phyloP scores from a whole-genome alignment of 2,797 vertebrate species.

The Spea hammondii region DNA sequence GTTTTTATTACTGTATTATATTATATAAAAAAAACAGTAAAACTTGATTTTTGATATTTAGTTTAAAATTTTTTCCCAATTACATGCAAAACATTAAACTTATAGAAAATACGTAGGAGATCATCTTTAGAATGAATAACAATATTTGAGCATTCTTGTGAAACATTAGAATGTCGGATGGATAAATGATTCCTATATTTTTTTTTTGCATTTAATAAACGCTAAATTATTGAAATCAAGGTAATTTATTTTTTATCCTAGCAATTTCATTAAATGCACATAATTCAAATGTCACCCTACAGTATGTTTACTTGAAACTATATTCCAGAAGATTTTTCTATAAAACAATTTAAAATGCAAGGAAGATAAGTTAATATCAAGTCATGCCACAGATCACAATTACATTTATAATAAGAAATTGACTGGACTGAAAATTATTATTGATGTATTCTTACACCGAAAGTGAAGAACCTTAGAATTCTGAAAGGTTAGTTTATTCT shows the following conservation, averaged over 20 bases:
- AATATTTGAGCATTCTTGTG: background rate
- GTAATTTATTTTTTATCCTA: conserved; percentile 32
- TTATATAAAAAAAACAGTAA: too few relatives aligned
- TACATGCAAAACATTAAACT: too few relatives aligned
- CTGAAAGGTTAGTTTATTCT: conserved; percentile 56
- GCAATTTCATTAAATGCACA: conserved; percentile 31
- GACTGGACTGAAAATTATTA: conserved; percentile 61
- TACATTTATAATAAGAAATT: conserved; percentile 55
- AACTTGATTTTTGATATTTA: too few relatives aligned
- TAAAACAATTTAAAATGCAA: conserved; percentile 40
- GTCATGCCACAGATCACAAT: conserved; percentile 53
- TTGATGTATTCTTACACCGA: conserved; percentile 58
- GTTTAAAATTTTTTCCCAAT: too few relatives aligned
- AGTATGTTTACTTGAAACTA: conserved; percentile 45
- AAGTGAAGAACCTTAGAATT: conserved; percentile 62
- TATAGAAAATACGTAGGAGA: too few relatives aligned
- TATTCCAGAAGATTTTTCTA: conserved; percentile 37
- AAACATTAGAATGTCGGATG: background rate
- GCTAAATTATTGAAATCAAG: conserved; percentile 27
- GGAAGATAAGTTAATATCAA: conserved; percentile 47
- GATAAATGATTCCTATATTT: conserved; percentile 25
- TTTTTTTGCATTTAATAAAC: conserved; percentile 27
- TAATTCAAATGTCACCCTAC: conserved; percentile 38
- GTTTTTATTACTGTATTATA: too few relatives aligned
- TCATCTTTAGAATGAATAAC: too few relatives aligned